A percentile compares a stretch with the other conserved stretches of the same genome.
Conservation (phyloP, 2,797 vertebrate genomes). For the Apogon talboti region DNA sequence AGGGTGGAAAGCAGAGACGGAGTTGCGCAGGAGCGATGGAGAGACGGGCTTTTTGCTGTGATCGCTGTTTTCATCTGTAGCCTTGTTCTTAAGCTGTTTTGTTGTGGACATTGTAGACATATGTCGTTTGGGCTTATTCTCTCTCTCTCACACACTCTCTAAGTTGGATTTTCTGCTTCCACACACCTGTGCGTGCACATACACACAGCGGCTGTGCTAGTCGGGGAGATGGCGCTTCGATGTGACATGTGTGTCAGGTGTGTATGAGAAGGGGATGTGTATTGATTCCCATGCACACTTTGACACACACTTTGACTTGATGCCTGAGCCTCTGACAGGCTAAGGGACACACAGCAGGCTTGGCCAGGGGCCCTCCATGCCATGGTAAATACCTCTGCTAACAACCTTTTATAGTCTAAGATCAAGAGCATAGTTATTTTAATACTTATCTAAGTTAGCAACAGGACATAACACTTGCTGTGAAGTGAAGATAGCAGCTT, state of each 20-base stretch:
- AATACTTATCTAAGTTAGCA: background rate
- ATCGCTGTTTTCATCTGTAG: constrained; percentile 73
- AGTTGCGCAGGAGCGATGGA: constrained; percentile 74
- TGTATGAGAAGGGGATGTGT: constrained; percentile 61
- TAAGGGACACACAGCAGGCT: constrained; percentile 61
- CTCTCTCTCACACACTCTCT: constrained; percentile 19
- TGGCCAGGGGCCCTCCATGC: constrained; percentile 69
- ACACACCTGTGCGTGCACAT: constrained; percentile 11
- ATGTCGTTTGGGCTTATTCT: constrained; percentile 29
- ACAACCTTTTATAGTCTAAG: constrained; percentile 4
- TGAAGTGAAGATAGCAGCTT: too few species aligned
- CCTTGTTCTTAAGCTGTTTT: constrained; percentile 56
- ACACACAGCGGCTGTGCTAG: constrained; percentile 41
- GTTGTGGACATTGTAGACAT: constrained; percentile 57
- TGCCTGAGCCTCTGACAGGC: constrained; percentile 63
- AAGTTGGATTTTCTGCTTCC: constrained; percentile 40
- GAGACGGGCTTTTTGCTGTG: constrained; percentile 71
- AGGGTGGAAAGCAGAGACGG: constrained; percentile 58
- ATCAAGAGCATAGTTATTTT: background rate
- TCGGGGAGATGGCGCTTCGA: constrained; percentile 51
- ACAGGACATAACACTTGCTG: background rate
- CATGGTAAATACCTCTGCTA: constrained; percentile 77
- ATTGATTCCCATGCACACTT: constrained; percentile 51
- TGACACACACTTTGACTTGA: constrained; percentile 52
- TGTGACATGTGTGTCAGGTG: constrained; percentile 58